Evolutionary conservation across 2,888 invertebrate genomes (phyloP).

Genomic region (Macaria notata): DNA sequence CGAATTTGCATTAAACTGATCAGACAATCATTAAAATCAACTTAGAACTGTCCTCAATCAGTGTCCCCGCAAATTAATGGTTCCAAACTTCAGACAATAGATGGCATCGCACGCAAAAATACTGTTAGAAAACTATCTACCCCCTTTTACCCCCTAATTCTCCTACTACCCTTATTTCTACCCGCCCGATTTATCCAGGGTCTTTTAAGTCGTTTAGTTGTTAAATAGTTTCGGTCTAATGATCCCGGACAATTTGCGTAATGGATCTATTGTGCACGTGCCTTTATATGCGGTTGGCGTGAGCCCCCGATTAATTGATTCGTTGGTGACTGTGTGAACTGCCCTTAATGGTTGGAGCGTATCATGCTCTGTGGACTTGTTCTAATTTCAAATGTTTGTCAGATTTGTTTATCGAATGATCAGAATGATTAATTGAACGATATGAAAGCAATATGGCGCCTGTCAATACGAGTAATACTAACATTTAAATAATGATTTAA

Average conservation of each 20-base stretch:
- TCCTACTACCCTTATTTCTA: slow-evolving; percentile 29
- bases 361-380: too few species aligned
- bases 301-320: slow-evolving; percentile 62
- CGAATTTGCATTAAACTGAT: neutral
- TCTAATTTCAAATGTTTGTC: too few species aligned
- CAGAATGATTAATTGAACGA: too few species aligned
- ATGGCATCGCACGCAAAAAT: slow-evolving; percentile 72
- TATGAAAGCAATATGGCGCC: too few species aligned
- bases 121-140: slow-evolving; percentile 52
- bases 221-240: slow-evolving; percentile 45
- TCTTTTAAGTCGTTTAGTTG: slow-evolving; percentile 25
- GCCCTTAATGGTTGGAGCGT: slow-evolving; percentile 48
- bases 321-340: slow-evolving; percentile 52
- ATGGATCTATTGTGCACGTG: slow-evolving; percentile 72
- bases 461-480: too few species aligned
- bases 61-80: slow-evolving; percentile 37
- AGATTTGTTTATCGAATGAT: too few species aligned
- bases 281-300: slow-evolving; percentile 73
- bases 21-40: slow-evolving; percentile 31
- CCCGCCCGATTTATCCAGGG: slow-evolving; percentile 2
- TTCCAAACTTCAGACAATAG: slow-evolving; percentile 48
- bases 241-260: slow-evolving; percentile 73
- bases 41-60: slow-evolving; percentile 37
- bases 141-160: slow-evolving; percentile 12
- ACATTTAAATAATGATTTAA: too few species aligned